phyloP scores from a whole-genome alignment of 1,140 invertebrate species.

The Diabrotica undecimpunctata region DNA sequence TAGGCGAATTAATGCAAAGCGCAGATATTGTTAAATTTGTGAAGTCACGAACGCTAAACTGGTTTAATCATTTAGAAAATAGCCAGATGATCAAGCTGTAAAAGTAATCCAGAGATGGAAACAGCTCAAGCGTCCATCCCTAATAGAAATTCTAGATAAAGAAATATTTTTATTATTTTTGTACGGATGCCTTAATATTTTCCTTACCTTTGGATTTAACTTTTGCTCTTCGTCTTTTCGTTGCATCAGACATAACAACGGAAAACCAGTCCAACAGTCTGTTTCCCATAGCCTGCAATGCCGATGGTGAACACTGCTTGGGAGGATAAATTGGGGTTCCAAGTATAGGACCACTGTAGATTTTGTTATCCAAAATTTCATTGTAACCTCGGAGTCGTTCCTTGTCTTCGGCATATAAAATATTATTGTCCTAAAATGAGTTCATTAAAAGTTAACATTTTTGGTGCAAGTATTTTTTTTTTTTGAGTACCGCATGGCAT shows the following conservation, averaged over 20 bases:
- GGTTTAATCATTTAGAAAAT: too few species aligned
- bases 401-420: slow-evolving; percentile 59
- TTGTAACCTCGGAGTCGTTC: slow-evolving; percentile 64
- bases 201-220: slow-evolving; percentile 58
- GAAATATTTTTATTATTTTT: too few species aligned
- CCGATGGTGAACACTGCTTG: slow-evolving; percentile 54
- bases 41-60: too few species aligned
- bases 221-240: slow-evolving; percentile 54
- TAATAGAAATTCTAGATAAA: too few species aligned
- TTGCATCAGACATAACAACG: slow-evolving; percentile 81
- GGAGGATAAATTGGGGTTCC: slow-evolving; percentile 36
- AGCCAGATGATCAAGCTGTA: too few species aligned
- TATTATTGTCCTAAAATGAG: slow-evolving; percentile 50
- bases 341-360: slow-evolving; percentile 33
- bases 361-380: slow-evolving; percentile 60
- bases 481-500: too few species aligned
- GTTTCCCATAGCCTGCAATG: slow-evolving; percentile 82
- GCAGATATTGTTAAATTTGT: too few species aligned
- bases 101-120: too few species aligned
- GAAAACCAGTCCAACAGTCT: slow-evolving; percentile 91
- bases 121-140: too few species aligned
- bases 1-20: too few species aligned
- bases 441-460: too few species aligned
- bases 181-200: too few species aligned
- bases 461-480: neutral